Evolutionary conservation across 2,113 vertebrate species (phyloP).

Genomic region (Epinephelus fuscoguttatus): DNA sequence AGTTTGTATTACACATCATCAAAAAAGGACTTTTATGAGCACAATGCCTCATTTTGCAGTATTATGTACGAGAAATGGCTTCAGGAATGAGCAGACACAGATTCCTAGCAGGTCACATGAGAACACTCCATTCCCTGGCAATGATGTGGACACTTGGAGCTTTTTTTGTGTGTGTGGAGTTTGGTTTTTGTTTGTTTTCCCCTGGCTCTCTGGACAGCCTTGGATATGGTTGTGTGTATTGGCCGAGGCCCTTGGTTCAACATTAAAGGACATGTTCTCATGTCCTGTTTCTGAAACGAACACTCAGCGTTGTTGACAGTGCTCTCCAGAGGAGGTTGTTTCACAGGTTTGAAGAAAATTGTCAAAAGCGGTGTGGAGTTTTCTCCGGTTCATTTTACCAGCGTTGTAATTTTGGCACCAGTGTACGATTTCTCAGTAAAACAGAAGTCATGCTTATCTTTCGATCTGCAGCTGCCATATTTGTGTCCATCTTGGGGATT

Average conservation of each 20-base stretch:
- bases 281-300: slow-evolving; percentile 24
- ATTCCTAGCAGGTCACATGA: slow-evolving; percentile 38
- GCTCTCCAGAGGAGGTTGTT: slow-evolving; percentile 9
- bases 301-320: background rate
- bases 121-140: slow-evolving; percentile 34
- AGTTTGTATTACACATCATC: background rate
- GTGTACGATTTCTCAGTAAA: background rate
- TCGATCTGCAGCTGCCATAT: background rate
- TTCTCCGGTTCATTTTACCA: background rate
- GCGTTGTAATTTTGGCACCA: background rate
- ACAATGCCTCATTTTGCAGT: background rate
- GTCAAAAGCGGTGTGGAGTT: background rate
- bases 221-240: slow-evolving; percentile 66
- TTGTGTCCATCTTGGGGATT: background rate
- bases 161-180: slow-evolving; percentile 41
- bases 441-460: background rate
- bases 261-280: slow-evolving; percentile 62
- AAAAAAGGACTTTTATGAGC: background rate
- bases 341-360: background rate
- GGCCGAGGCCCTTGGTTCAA: slow-evolving; percentile 44
- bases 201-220: slow-evolving; percentile 40
- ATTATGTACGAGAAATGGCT: slow-evolving; percentile 20
- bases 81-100: slow-evolving; percentile 13
- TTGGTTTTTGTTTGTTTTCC: slow-evolving; percentile 68
- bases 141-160: slow-evolving; percentile 29